Conservation (phyloP, 2,888 invertebrate species). For the Coelinius sp. region DNA sequence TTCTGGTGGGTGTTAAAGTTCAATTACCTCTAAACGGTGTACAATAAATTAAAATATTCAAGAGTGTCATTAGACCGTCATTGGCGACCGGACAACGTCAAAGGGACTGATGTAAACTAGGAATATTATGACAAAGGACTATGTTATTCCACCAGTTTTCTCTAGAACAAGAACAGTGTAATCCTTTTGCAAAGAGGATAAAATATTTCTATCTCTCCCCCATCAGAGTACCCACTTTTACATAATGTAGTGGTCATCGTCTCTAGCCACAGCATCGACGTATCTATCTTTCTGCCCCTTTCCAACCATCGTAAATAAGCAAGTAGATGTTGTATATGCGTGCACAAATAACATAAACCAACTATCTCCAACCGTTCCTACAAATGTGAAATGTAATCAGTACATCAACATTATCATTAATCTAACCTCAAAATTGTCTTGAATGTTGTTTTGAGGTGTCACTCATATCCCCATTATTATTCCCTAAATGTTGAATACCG, state of each 20-base stretch:
- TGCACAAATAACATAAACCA: background rate
- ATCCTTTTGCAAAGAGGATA: background rate
- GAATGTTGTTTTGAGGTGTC: background rate
- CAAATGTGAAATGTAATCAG: conserved; percentile 1
- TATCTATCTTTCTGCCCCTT: conserved; percentile 15
- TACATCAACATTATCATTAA: background rate
- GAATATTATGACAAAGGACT: conserved; percentile 34
- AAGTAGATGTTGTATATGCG: conserved; percentile 13
- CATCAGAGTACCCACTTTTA: conserved; percentile 33
- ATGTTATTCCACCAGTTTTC: background rate
- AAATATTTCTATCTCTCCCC: background rate
- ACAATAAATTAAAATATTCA: conserved; percentile 28
- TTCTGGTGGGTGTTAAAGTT: conserved; percentile 7
- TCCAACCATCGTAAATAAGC: conserved; percentile 23
- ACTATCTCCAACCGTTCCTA: background rate
- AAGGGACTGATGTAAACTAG: conserved; percentile 28
- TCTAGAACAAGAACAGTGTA: background rate
- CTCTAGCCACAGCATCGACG: conserved; percentile 32
- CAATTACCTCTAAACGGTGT: conserved; percentile 26
- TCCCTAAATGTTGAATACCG: conserved; percentile 8
- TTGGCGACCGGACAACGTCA: conserved; percentile 4
- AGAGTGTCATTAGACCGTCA: conserved; percentile 2
- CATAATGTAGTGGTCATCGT: conserved; percentile 42
- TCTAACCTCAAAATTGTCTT: background rate
- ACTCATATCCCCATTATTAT: conserved; percentile 16